Conservation (phyloP, 2,888 invertebrate species). For the Dendrolimus houi region DNA sequence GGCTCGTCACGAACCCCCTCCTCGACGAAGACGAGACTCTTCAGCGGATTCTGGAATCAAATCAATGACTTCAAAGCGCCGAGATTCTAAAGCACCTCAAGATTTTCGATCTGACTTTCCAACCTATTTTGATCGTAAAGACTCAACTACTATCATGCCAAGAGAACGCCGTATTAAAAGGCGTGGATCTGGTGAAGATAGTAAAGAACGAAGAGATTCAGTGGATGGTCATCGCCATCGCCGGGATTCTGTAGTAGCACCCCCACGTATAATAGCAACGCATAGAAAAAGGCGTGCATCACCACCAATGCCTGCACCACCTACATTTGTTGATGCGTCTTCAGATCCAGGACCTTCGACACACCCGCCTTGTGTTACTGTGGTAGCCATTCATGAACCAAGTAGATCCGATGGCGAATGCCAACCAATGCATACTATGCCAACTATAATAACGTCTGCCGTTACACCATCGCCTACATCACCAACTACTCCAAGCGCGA, state of each 20-base stretch:
- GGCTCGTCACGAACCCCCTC: constrained; percentile 79
- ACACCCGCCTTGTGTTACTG: constrained; percentile 60
- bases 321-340: constrained; percentile 74
- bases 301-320: constrained; percentile 57
- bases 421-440: constrained; percentile 75
- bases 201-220: constrained; percentile 77
- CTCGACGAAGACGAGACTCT: constrained; percentile 88
- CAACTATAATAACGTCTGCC: constrained; percentile 88
- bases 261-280: constrained; percentile 79
- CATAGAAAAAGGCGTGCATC: constrained; percentile 74
- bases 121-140: constrained; percentile 81
- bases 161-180: constrained; percentile 65
- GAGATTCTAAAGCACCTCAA: constrained; percentile 83
- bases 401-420: constrained; percentile 78
- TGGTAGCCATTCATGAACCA: constrained; percentile 64
- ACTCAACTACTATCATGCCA: constrained; percentile 76
- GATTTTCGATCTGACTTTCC: constrained; percentile 84
- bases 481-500: constrained; percentile 72
- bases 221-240: constrained; percentile 82
- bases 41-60: constrained; percentile 91
- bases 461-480: constrained; percentile 90
- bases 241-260: constrained; percentile 80
- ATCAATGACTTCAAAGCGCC: constrained; percentile 82
- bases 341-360: constrained; percentile 81
- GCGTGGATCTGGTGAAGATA: constrained; percentile 79